Conservation (phyloP, 1,140 invertebrate species). For the Rhagoletis pomonella region DNA sequence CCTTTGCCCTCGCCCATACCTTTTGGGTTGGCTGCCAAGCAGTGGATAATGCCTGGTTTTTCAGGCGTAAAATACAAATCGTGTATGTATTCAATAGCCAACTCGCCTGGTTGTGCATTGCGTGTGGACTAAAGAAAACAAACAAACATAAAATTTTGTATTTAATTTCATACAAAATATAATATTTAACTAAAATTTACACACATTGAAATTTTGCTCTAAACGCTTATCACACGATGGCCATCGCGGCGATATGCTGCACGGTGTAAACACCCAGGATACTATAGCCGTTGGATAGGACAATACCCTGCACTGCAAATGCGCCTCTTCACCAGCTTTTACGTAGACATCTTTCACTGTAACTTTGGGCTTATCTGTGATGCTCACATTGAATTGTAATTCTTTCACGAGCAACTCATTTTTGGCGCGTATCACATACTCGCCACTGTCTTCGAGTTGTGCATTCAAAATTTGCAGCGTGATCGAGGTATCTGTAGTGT, state of each 20-base stretch:
- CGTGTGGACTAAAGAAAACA: background rate
- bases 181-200: constrained; percentile 56
- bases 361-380: constrained; percentile 72
- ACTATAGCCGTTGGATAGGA: constrained; percentile 75
- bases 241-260: constrained; percentile 66
- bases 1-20: constrained; percentile 57
- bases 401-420: constrained; percentile 67
- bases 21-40: constrained; percentile 68
- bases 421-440: constrained; percentile 71
- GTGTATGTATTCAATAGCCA: constrained; percentile 62
- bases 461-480: constrained; percentile 74
- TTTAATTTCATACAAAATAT: too few relatives aligned
- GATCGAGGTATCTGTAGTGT: constrained; percentile 63
- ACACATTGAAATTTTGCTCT: constrained; percentile 67
- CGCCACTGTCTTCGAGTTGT: constrained; percentile 74
- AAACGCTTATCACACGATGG: constrained; percentile 58
- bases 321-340: constrained; percentile 67
- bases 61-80: constrained; percentile 65
- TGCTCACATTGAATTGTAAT: constrained; percentile 65
- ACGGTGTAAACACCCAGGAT: constrained; percentile 75
- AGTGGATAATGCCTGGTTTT: constrained; percentile 70
- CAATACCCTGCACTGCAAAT: constrained; percentile 74
- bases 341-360: constrained; percentile 73
- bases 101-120: constrained; percentile 57
- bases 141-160: background rate